Percentiles rank a stretch among this genome's conserved stretches.
Evolutionary conservation across 1,140 invertebrate species (phyloP).

Genomic region (Ostrea denselamellosa): DNA sequence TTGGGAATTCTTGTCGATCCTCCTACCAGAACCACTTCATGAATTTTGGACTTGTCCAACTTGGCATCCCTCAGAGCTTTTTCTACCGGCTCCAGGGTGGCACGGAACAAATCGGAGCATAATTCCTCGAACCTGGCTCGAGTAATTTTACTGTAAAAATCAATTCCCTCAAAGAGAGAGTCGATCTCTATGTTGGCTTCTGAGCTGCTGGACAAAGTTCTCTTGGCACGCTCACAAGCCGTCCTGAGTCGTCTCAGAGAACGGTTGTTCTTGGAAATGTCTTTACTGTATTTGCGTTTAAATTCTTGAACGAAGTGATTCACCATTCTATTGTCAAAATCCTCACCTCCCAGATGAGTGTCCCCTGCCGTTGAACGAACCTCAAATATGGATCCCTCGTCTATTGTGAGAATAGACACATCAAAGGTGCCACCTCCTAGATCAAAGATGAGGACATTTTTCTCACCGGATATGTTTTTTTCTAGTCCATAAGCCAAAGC

Average conservation of each 20-base stretch:
- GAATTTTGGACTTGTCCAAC: constrained; percentile 93
- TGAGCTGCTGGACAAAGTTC: constrained; percentile 94
- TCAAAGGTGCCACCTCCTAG: constrained; percentile 81
- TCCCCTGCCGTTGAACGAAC: constrained; percentile 87
- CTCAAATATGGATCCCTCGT: constrained; percentile 85
- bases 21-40: constrained; percentile 98
- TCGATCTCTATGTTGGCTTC: constrained; percentile 89
- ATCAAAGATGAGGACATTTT: constrained; percentile 87
- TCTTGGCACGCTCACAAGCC: constrained; percentile 96
- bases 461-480: constrained; percentile 76
- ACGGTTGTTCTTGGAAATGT: constrained; percentile 91
- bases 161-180: constrained; percentile 95
- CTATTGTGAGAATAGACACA: constrained; percentile 73
- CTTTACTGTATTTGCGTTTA: constrained; percentile 97
- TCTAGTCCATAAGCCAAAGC: constrained; percentile 80
- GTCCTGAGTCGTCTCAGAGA: constrained; percentile 94
- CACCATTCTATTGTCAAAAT: constrained; percentile 82
- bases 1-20: constrained; percentile 99
- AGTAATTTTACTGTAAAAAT: constrained; percentile 97
- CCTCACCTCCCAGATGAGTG: constrained; percentile 85
- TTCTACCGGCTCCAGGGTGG: constrained; percentile 96
- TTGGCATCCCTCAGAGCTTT: constrained; percentile 96
- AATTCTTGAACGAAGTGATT: constrained; percentile 97
- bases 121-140: constrained; percentile 86
- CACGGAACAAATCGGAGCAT: constrained; percentile 91